phyloP scores from a whole-genome alignment of 2,113 vertebrate species.

The Oncorhynchus mykiss region DNA sequence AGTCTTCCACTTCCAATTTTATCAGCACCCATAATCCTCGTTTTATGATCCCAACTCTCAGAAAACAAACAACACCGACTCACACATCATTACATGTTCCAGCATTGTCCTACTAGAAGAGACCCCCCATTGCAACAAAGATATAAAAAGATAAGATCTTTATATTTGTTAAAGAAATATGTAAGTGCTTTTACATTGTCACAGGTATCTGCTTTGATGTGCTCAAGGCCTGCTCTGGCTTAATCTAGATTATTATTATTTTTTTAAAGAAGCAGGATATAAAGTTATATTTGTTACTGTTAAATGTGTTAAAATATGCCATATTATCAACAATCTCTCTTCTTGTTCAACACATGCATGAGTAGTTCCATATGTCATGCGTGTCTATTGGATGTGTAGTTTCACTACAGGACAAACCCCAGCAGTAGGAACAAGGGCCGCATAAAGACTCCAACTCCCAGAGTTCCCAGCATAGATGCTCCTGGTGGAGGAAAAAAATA shows the following conservation, averaged over 20 bases:
- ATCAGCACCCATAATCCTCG: background rate
- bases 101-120: constrained; percentile 8
- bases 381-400: background rate
- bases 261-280: no score
- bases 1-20: background rate
- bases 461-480: constrained; percentile 44
- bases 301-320: background rate
- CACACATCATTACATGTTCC: constrained; percentile 12
- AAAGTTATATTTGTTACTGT: no score
- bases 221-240: background rate
- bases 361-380: background rate
- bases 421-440: constrained; percentile 57
- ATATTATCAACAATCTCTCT: background rate
- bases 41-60: background rate
- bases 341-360: background rate
- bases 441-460: constrained; percentile 46
- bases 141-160: background rate
- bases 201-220: background rate
- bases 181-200: no score
- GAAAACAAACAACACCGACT: background rate
- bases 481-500: constrained; percentile 39
- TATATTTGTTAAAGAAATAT: no score
- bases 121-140: background rate
- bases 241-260: no score
- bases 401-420: constrained; percentile 52